Conservation (phyloP, 2,888 invertebrate species). For the Sphecodes monilicornis region DNA sequence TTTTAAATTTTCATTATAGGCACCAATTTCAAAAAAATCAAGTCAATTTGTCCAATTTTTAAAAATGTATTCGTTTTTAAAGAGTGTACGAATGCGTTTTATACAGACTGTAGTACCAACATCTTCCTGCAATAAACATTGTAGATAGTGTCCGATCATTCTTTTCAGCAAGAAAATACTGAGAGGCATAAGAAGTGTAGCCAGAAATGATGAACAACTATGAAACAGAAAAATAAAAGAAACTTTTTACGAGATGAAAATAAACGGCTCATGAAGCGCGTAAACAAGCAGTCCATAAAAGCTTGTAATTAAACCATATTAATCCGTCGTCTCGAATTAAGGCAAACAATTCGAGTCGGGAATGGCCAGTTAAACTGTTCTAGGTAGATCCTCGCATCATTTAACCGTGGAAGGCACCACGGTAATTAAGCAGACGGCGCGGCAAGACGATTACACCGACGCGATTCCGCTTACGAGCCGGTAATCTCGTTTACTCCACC, state of each 20-base stretch:
- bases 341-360: not conserved
- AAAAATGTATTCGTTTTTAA: too few species aligned
- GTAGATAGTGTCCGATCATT: too few species aligned
- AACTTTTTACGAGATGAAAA: not conserved
- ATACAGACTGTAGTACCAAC: too few species aligned
- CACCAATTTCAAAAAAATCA: too few species aligned
- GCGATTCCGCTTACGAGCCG: slow-evolving; percentile 45
- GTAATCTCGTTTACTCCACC: slow-evolving; percentile 59
- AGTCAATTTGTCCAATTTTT: too few species aligned
- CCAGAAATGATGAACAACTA: too few species aligned
- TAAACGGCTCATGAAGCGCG: not conserved
- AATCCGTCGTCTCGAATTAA: slow-evolving; percentile 2
- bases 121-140: too few species aligned
- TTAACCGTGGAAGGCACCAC: slow-evolving; percentile 11
- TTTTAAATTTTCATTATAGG: too few species aligned
- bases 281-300: not conserved
- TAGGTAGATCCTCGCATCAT: not conserved
- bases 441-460: slow-evolving; percentile 27
- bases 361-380: not conserved
- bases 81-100: too few species aligned
- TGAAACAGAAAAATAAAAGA: not conserved
- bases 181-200: too few species aligned
- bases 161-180: too few species aligned
- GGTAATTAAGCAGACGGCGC: slow-evolving; percentile 36
- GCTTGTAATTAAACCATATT: not conserved